These are phyloP conservation scores for Acrobeloides nanus DNA, from an alignment of 2,888 invertebrate genomes.

Conservation along the genomic window DNA sequence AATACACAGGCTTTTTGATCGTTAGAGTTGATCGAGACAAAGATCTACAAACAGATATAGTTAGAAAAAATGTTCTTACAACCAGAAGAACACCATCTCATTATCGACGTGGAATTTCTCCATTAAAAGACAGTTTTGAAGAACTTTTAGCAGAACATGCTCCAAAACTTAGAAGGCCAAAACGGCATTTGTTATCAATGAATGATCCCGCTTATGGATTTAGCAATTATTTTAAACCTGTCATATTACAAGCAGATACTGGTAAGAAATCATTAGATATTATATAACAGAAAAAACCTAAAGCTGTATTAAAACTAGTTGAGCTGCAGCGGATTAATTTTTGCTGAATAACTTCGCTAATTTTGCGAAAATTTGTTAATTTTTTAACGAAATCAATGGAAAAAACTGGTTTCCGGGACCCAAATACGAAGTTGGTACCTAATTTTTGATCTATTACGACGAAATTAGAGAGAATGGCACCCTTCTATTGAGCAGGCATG, in stretches of 20 bases:
- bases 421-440: too few species aligned
- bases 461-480: too few species aligned
- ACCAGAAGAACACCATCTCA: constrained; percentile 1
- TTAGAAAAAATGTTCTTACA: background rate
- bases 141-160: background rate
- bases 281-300: too few species aligned
- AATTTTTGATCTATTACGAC: too few species aligned
- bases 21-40: constrained; percentile 48
- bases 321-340: too few species aligned
- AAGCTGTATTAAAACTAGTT: too few species aligned
- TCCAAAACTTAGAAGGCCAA: constrained; percentile 3
- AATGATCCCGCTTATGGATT: constrained; percentile 46
- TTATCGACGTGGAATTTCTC: background rate
- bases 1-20: constrained; percentile 52
- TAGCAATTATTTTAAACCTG: constrained; percentile 49
- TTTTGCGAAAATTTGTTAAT: too few species aligned
- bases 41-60: constrained; percentile 12
- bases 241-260: constrained; percentile 27
- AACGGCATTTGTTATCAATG: constrained; percentile 18
- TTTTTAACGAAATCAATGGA: too few species aligned
- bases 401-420: too few species aligned
- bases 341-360: too few species aligned
- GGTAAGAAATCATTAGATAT: too few species aligned
- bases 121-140: constrained; percentile 1
- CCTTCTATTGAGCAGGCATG: too few species aligned